phyloP scores from a whole-genome alignment of 2,888 invertebrate species.

The Cryptus viduatorius region DNA sequence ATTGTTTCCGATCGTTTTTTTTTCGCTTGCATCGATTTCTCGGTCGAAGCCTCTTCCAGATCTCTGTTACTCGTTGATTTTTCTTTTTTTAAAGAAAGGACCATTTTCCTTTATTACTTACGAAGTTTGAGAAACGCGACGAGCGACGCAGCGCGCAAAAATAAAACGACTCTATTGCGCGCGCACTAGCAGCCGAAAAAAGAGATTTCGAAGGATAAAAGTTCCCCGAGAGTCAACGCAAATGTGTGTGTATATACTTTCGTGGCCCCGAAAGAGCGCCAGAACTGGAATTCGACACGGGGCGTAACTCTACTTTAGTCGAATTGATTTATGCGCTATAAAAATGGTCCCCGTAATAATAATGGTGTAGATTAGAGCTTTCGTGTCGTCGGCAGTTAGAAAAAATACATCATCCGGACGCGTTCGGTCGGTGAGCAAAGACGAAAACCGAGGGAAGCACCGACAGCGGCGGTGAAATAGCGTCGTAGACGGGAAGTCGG shows the following conservation, averaged over 20 bases:
- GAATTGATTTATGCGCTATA: slow-evolving; percentile 79
- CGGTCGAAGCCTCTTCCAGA: not conserved
- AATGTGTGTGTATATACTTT: not conserved
- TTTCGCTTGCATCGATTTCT: not conserved
- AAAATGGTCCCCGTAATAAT: slow-evolving; percentile 76
- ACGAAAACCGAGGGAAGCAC: slow-evolving; percentile 15
- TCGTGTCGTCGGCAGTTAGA: slow-evolving; percentile 80
- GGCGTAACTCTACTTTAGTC: slow-evolving; percentile 71
- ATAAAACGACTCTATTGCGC: slow-evolving; percentile 5
- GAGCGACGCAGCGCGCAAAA: not conserved
- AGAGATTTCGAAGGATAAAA: slow-evolving; percentile 18
- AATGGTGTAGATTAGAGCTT: slow-evolving; percentile 78
- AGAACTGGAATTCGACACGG: slow-evolving; percentile 72
- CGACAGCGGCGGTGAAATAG: slow-evolving; percentile 15
- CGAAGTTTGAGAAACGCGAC: too few relatives aligned
- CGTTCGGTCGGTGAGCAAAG: slow-evolving; percentile 36
- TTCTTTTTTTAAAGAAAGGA: too few relatives aligned
- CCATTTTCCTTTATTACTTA: too few relatives aligned
- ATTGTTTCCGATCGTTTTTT: slow-evolving; percentile 42
- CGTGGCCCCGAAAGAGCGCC: slow-evolving; percentile 17
- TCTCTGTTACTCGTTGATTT: not conserved
- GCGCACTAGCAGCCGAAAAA: slow-evolving; percentile 28
- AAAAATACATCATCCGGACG: slow-evolving; percentile 76
- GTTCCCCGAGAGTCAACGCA: slow-evolving; percentile 23
- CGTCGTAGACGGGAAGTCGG: slow-evolving; percentile 29